These are phyloP conservation scores for Entosphenus tridentatus DNA, from an alignment of 2,113 vertebrate genomes.

Conservation along the genomic window DNA sequence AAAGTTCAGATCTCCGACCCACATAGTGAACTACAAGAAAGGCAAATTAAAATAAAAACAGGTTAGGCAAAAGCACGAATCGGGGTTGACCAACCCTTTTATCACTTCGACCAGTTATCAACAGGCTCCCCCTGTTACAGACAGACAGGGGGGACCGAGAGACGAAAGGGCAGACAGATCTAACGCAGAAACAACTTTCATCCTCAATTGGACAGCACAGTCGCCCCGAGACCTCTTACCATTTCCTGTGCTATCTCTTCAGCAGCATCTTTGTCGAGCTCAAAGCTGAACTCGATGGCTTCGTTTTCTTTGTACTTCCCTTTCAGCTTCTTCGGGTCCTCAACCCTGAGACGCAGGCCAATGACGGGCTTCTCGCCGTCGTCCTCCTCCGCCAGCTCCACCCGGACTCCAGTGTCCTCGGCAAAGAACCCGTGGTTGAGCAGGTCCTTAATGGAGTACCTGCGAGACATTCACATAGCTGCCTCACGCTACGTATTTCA, in stretches of 20 bases:
- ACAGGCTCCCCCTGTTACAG: background rate
- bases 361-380: conserved; percentile 33
- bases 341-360: conserved; percentile 69
- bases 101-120: no score
- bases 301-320: conserved; percentile 92
- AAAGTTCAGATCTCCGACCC: no score
- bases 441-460: conserved; percentile 59
- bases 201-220: background rate
- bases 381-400: conserved; percentile 72
- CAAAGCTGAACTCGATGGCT: conserved; percentile 86
- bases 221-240: conserved; percentile 24
- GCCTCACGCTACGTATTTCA: no score
- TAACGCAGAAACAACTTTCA: background rate
- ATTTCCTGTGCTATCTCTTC: conserved; percentile 81
- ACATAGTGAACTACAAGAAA: no score
- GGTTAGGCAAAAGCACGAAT: no score
- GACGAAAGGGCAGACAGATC: background rate
- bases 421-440: conserved; percentile 62
- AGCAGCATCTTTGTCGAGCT: conserved; percentile 53
- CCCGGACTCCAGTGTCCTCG: conserved; percentile 68
- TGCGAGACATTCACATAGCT: conserved; percentile 9
- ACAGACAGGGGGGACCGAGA: background rate
- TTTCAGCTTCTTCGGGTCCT: conserved; percentile 78
- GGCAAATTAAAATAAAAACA: no score
- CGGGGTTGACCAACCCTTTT: no score